These are phyloP conservation scores for Scaptomyza polygonia DNA, from an alignment of 2,888 invertebrate genomes.

Conservation along the genomic window DNA sequence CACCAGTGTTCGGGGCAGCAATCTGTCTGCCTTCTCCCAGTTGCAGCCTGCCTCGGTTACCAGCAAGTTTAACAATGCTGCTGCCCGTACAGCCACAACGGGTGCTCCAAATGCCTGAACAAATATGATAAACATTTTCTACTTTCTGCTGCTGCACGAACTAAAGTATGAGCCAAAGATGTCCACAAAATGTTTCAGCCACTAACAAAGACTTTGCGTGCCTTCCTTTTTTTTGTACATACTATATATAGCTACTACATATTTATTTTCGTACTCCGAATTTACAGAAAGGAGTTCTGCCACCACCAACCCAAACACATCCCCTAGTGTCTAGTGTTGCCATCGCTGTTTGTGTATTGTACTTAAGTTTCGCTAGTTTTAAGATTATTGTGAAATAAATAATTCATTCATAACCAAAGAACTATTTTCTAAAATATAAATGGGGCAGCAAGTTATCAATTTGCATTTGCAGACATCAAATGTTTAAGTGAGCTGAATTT, in stretches of 20 bases:
- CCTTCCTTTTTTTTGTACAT: slow-evolving; percentile 46
- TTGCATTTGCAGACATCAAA: too few species aligned
- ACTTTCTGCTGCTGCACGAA: slow-evolving; percentile 42
- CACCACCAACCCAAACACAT: slow-evolving; percentile 22
- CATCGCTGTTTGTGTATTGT: slow-evolving; percentile 70
- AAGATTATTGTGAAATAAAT: slow-evolving; percentile 54
- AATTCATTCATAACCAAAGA: slow-evolving; percentile 30
- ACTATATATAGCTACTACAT: slow-evolving; percentile 21
- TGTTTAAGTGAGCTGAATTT: too few species aligned
- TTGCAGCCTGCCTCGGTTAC: slow-evolving; percentile 60
- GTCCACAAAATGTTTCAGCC: slow-evolving; percentile 59
- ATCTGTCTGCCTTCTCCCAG: slow-evolving; percentile 79
- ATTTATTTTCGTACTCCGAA: slow-evolving; percentile 11
- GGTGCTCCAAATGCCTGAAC: slow-evolving; percentile 67
- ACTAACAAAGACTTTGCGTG: slow-evolving; percentile 57
- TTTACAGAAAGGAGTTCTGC: slow-evolving; percentile 16
- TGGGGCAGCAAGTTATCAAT: too few species aligned
- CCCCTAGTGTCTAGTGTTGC: slow-evolving; percentile 66
- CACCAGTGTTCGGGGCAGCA: slow-evolving; percentile 82
- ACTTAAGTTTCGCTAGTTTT: slow-evolving; percentile 67
- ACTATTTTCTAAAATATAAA: too few species aligned
- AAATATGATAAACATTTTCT: neutral
- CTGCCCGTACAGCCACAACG: slow-evolving; percentile 30
- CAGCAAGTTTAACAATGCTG: slow-evolving; percentile 64
- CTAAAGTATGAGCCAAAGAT: slow-evolving; percentile 76